Evolutionary conservation across 2,888 invertebrate genomes (phyloP), one percentile per base, ranked within the genome.

Genomic region (Odontocolon sp.): DNA sequence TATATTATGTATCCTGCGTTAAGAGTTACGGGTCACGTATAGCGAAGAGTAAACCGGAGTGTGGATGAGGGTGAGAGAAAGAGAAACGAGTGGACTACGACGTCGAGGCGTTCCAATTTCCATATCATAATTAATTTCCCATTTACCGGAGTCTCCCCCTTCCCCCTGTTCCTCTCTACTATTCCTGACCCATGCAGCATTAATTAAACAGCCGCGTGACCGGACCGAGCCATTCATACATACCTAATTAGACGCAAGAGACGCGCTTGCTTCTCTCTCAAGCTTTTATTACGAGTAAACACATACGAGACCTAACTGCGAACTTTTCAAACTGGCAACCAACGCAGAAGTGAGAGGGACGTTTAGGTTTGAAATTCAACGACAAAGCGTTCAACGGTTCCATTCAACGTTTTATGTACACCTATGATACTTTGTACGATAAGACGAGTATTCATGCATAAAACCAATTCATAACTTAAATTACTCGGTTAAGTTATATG

Each of bases 91-190:
- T 16, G 18, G 28, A 40, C 68, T 33, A 56, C 67, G 72, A 68
- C 64, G 67, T 78, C 80, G 74, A 78, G 75, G 76, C 79, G 68
- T 72, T 75, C 79, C 78, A 80, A 86, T 87, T 86, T 86, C 83
- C 84, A 84, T 85, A 85, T 82, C 78, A 81, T 83, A 86, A 86
- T 87, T 86, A 83, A 86, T 85, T 85, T 85, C 82, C 80, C 84
- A 84, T 84, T 84, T 84, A 81, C 77, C 73, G 77, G 76, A 76
- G 56, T 57, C 63, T 72, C 57, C 54, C 71, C 45, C n/a, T n/a
- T 23, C 64, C 45, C 9, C 63, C 31, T 31, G 18, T 11, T 18
- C 6, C 66, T 33, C 52, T 33, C 18, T 16, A n/a, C 28, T 40
- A 52, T 66, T 33, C 26, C 36, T 18, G 36, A 3, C 18, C 71